A percentile compares a stretch with the other conserved stretches of the same genome.
These are phyloP conservation scores for Cnemophilus loriae DNA, from an alignment of 2,113 vertebrate species.

Conservation along the genomic window DNA sequence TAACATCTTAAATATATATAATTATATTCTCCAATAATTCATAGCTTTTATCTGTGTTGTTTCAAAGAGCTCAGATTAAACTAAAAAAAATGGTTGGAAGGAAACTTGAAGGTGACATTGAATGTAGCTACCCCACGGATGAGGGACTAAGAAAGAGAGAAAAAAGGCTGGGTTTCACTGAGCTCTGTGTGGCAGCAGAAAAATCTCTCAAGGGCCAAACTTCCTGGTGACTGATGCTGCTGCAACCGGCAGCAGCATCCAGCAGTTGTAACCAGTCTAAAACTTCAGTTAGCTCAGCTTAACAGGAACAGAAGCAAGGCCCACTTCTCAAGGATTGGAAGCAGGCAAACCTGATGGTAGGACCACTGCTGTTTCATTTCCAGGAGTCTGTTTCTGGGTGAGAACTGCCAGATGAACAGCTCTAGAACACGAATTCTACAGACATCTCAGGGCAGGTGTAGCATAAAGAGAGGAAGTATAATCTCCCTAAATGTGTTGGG, in stretches of 20 bases:
- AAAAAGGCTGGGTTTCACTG: not conserved
- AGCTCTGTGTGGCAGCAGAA: not conserved
- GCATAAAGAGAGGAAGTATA: not conserved
- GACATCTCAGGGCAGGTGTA: not conserved
- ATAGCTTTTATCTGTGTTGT: not conserved
- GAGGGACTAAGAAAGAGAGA: not conserved
- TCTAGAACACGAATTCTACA: not conserved
- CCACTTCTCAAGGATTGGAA: not conserved
- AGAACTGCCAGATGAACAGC: not conserved
- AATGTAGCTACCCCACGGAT: not conserved
- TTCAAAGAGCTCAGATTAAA: not conserved
- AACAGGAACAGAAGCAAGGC: not conserved
- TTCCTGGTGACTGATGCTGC: not conserved
- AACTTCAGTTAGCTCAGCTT: not conserved
- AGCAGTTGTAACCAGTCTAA: not conserved
- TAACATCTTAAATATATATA: not conserved
- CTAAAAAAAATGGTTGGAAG: not conserved
- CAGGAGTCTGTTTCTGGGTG: not conserved
- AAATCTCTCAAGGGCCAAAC: not conserved
- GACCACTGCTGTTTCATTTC: fast-evolving
- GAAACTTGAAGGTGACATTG: not conserved
- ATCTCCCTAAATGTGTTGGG: not conserved
- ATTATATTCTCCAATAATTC: not conserved
- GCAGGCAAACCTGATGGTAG: not conserved
- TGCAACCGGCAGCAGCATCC: not conserved